A percentile compares a stretch with the other conserved stretches of the same genome.
Conservation (phyloP, 2,113 vertebrate species). For the Dicentrarchus labrax region DNA sequence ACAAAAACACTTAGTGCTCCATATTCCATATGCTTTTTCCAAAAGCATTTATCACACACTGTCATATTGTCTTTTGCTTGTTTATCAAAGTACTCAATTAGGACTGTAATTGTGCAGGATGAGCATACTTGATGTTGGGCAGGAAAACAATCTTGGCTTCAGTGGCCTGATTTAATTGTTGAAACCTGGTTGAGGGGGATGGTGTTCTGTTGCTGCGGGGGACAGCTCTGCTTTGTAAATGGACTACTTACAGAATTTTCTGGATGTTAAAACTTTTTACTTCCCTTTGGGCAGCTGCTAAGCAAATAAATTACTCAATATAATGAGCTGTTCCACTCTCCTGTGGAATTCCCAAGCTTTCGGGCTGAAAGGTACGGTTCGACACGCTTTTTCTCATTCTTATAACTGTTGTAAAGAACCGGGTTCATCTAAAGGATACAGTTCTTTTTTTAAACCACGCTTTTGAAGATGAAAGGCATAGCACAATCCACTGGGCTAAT, state of each 20-base stretch:
- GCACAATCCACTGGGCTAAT: slow-evolving; percentile 67
- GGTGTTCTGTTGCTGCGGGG: slow-evolving; percentile 63
- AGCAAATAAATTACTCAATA: slow-evolving; percentile 79
- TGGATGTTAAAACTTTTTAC: slow-evolving; percentile 76
- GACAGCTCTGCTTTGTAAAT: slow-evolving; percentile 77
- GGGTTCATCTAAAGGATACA: slow-evolving; percentile 82
- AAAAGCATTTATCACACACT: neutral
- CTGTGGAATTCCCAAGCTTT: slow-evolving; percentile 66
- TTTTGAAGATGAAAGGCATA: slow-evolving; percentile 72
- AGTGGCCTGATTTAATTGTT: slow-evolving; percentile 66
- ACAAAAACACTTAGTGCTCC: no score
- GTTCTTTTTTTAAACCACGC: slow-evolving; percentile 11
- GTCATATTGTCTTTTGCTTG: slow-evolving; percentile 18
- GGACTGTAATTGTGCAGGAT: slow-evolving; percentile 45
- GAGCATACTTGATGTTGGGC: slow-evolving; percentile 44
- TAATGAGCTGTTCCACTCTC: slow-evolving; percentile 76
- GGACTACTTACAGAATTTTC: slow-evolving; percentile 76
- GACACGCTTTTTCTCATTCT: slow-evolving; percentile 62
- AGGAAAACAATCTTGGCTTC: slow-evolving; percentile 60
- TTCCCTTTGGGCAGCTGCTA: slow-evolving; percentile 66
- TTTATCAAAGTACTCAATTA: slow-evolving; percentile 35
- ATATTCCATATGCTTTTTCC: neutral
- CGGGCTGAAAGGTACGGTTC: slow-evolving; percentile 63
- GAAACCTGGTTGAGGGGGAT: slow-evolving; percentile 53
- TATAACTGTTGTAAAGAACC: slow-evolving; percentile 61